Base-by-base conservation (phyloP, 2,113 vertebrate species). In the Pontoporia blainvillei region DNA sequence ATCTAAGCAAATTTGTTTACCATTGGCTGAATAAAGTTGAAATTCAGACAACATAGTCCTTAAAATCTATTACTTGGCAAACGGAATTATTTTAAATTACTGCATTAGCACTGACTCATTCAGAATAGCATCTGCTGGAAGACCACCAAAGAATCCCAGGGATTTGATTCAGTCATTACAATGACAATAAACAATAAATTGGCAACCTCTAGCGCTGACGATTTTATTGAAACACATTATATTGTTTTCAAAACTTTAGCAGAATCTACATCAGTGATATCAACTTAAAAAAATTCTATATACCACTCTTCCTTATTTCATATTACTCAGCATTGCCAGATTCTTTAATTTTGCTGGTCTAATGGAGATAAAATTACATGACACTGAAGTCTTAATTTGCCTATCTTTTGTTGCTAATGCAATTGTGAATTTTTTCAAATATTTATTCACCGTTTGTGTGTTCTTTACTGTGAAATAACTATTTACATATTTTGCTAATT, bases 71-170 rank as follows among this genome's bases (percentile, higher is more conserved):
- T 95, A 83, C 64, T 95, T 96, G 85, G 78, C 76, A 73, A 41
- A 27, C 21, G 69, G 49, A 96, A 73, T 88, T 96, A 92, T 95
- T 93, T 91, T 92, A 94, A 97, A 95, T 97, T 87, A 83, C 71
- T 85, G 34, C 79, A 69, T 96, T 97, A 91, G 67, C 57, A 87
- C 88, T 73, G 81, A 89, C 41, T 93, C 75, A 89, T 91, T 87
- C 86, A 86, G 84, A 97, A 83, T 83, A 97, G 46, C 73, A 81
- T 88, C 39, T 72, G 3, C 75, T 96, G 71, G 92, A 91, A 94
- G 88, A 52, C 18, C 62, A 94, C 79, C 94, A 95, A 96, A 95
- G 72, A 91, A 90, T 78, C 81, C 81, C 29, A 57, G 87, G 72
- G 76, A 86, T 59, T 46, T 76, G 46, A 73, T 87, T 6, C 6